Conservation (phyloP, 2,797 vertebrate species). For the Clangula hyemalis region DNA sequence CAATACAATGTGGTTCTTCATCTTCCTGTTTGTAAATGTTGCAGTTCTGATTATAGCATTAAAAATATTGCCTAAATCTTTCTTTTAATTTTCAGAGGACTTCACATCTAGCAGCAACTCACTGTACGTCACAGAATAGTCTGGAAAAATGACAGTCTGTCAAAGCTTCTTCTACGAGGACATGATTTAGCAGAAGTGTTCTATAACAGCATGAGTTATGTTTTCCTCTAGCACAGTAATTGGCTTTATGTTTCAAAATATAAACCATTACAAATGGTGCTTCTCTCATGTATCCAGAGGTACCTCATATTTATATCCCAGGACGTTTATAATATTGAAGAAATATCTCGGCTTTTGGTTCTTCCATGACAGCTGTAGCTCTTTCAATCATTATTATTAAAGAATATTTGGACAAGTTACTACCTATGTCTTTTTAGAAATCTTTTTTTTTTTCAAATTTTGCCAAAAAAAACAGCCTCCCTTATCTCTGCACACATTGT, state of each 20-base stretch:
- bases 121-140: neutral
- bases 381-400: neutral
- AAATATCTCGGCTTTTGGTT: neutral
- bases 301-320: constrained; percentile 14
- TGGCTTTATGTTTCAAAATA: constrained; percentile 16
- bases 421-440: neutral
- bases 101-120: neutral
- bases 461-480: neutral
- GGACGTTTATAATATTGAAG: neutral
- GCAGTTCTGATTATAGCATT: neutral
- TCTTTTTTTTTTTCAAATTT: neutral
- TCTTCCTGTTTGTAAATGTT: fast-evolving
- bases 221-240: neutral
- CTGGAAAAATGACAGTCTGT: neutral
- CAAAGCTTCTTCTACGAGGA: neutral
- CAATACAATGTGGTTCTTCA: fast-evolving
- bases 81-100: neutral
- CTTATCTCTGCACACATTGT: fast-evolving
- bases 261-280: neutral
- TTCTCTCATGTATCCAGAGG: constrained; percentile 20
- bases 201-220: constrained; percentile 1
- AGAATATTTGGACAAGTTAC: neutral
- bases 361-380: constrained; percentile 13
- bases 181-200: constrained; percentile 1
- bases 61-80: neutral